Evolutionary conservation across 2,113 vertebrate genomes (phyloP).

Genomic region (Colaptes auratus): DNA sequence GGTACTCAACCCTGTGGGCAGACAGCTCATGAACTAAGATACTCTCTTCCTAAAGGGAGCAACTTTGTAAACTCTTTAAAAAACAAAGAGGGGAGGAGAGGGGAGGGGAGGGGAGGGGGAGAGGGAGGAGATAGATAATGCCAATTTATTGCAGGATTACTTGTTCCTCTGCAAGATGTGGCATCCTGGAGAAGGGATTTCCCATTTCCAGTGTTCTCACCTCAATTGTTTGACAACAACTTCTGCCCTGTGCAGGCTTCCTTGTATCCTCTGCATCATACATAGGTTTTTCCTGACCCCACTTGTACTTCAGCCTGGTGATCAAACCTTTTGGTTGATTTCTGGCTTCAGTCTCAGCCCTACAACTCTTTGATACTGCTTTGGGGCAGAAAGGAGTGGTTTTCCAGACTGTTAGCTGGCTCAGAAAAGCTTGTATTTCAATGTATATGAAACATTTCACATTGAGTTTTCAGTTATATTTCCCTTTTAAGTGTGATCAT

Average conservation of each 20-base stretch:
- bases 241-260: not conserved
- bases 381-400: not conserved
- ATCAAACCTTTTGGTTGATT: not conserved
- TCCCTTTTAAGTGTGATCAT: not conserved
- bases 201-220: not conserved
- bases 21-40: not conserved
- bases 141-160: not conserved
- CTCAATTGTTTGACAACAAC: not conserved
- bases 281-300: not conserved
- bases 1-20: not conserved
- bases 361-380: not conserved
- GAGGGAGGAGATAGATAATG: not conserved
- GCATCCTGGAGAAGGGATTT: not conserved
- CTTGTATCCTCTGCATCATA: not conserved
- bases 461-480: not conserved
- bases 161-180: not conserved
- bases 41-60: not conserved
- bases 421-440: not conserved
- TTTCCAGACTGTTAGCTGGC: not conserved
- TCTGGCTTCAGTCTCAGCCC: not conserved
- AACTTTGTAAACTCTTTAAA: not conserved
- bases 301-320: not conserved
- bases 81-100: fast-evolving
- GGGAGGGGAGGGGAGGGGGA: fast-evolving
- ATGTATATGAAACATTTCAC: not conserved